Base-by-base conservation (phyloP, 1,140 invertebrate genomes). In the Aphelenchoides avenae region DNA sequence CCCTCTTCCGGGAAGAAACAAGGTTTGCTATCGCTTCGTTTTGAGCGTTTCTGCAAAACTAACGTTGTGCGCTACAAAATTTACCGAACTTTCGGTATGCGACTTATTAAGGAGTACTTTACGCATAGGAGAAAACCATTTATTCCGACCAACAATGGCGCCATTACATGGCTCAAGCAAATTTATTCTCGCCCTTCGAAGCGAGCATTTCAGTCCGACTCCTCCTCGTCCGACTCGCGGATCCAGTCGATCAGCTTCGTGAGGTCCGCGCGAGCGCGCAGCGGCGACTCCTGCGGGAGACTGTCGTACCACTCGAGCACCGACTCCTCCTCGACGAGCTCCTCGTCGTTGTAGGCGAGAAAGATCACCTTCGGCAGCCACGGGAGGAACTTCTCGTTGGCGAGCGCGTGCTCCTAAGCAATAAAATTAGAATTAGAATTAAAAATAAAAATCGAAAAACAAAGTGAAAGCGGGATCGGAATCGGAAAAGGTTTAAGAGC, bases 301-400 rank as follows among this genome's bases (percentile, higher is more conserved):
- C 20, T 9, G 13, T 52, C 58, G 18, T 64, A 58, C 61, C 60
- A 58, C 7, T 50, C 37, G 20, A 63, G 18, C 1, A 52, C 39
- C 5, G n/a, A 3, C 3, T 58, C 56, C 13, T 58, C 56, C 18
- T 36, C 13, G 18, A 58, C 20, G 13, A 58, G 18, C 11, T 57
- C 54, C 6, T 56, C 53, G 27, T 58, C 56, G 24, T 49, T 48
- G 59, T 54, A 58, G 11, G 64, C 5, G 26, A 57, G 52, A 27
- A 64, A 41, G 20, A 58, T 52, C 22, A 65, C 61, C 13, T 51
- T 58, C 20, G 59, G 34, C 39, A 18, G 44, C n/a, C n/a, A n/a
- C n/a, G n/a, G n/a, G n/a, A n/a, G n/a, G n/a, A n/a, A n/a, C n/a
- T 31, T 31, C 18, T 47, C 40, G 5, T 9, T 31, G 5, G 18